phyloP scores from a whole-genome alignment of 2,797 vertebrate species.

The Mycteria americana region DNA sequence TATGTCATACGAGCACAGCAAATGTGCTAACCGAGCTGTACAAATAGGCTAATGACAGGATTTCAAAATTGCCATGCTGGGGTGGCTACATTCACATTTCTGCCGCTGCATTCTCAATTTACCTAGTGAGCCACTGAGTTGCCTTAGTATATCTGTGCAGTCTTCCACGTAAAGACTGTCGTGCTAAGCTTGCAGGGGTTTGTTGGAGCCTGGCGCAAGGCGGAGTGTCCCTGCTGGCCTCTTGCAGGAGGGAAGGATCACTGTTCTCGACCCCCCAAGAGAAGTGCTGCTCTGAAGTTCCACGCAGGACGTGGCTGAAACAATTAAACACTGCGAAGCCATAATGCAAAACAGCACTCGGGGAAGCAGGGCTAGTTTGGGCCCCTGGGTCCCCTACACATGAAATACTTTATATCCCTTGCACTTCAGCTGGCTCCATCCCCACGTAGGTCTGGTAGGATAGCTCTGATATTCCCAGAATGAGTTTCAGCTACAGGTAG shows the following conservation, averaged over 20 bases:
- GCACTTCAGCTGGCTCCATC: neutral
- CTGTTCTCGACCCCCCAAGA: neutral
- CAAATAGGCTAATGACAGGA: neutral
- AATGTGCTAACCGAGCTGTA: rapidly evolving
- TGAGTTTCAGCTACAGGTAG: neutral
- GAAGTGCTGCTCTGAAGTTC: neutral
- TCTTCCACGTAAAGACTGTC: neutral
- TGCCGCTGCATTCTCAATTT: neutral
- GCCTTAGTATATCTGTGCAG: neutral
- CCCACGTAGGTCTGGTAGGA: neutral
- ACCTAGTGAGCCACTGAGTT: neutral
- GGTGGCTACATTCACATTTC: neutral
- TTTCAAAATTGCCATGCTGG: neutral
- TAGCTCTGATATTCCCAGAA: neutral
- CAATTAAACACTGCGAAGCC: rapidly evolving
- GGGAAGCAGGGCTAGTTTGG: neutral
- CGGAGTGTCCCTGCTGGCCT: neutral
- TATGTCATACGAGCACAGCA: neutral
- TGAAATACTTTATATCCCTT: neutral
- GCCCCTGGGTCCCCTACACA: neutral
- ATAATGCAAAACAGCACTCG: rapidly evolving
- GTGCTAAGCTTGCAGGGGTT: neutral
- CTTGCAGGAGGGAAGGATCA: neutral
- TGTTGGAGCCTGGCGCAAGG: neutral
- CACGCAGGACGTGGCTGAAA: neutral